phyloP scores from a whole-genome alignment of 2,113 vertebrate species.

The Catharus fuscescens region DNA sequence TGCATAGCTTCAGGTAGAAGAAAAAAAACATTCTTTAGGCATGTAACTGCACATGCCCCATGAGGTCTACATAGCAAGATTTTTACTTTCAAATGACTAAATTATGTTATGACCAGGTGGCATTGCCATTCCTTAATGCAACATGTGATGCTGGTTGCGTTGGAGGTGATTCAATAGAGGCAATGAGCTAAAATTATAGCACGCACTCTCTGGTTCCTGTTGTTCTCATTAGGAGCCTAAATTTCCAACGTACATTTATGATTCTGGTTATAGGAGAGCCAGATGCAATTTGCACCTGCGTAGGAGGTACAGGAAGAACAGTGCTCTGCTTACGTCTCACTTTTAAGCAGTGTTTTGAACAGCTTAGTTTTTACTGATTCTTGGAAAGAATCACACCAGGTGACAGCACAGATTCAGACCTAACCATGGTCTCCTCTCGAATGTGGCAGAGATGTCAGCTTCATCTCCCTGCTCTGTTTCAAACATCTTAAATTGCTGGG shows the following conservation, averaged over 20 bases:
- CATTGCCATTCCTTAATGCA: neutral
- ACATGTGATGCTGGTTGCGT: neutral
- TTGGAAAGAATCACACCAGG: neutral
- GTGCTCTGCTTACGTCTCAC: rapidly evolving
- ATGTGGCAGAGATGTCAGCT: rapidly evolving
- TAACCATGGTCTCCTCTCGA: neutral
- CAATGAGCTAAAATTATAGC: neutral
- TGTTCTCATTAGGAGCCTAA: neutral
- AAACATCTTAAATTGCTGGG: neutral
- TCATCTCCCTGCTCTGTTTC: neutral
- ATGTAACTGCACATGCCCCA: neutral
- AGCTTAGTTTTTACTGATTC: neutral
- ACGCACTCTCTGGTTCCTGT: neutral
- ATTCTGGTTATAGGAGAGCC: neutral
- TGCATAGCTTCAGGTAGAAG: neutral
- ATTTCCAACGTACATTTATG: neutral
- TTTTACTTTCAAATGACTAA: neutral
- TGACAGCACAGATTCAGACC: neutral
- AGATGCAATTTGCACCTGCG: neutral
- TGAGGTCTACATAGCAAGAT: neutral
- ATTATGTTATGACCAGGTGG: neutral
- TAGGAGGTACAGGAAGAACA: neutral
- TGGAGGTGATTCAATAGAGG: neutral
- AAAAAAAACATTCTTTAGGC: neutral
- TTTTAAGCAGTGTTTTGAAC: neutral